These are phyloP conservation scores for Chrosomus eos DNA, from an alignment of 2,797 vertebrate species.

Conservation along the genomic window DNA sequence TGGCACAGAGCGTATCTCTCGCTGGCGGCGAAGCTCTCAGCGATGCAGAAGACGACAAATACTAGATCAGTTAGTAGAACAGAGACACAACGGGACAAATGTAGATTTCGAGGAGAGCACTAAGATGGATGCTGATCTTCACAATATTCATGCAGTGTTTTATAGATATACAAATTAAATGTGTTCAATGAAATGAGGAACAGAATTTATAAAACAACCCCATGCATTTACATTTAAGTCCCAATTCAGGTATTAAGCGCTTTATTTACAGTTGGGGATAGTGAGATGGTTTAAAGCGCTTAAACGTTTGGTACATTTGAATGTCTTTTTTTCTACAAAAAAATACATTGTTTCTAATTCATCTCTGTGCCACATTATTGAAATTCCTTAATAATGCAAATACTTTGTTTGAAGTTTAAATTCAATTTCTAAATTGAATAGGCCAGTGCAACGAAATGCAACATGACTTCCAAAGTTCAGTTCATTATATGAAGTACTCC, in stretches of 20 bases:
- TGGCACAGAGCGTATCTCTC: slow-evolving; percentile 86
- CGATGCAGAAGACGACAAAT: slow-evolving; percentile 95
- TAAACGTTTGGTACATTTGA: background rate
- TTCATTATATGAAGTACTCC: background rate
- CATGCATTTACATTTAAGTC: background rate
- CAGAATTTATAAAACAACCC: slow-evolving; percentile 8
- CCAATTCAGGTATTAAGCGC: slow-evolving; percentile 10
- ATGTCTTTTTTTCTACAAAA: slow-evolving; percentile 6
- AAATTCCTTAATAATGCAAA: background rate
- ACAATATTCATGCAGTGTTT: slow-evolving; percentile 23
- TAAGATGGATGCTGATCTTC: slow-evolving; percentile 2
- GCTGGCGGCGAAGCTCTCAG: slow-evolving; percentile 89
- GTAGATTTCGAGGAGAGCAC: slow-evolving; percentile 17
- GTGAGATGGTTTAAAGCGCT: background rate
- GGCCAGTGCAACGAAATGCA: background rate
- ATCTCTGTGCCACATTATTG: slow-evolving; percentile 15
- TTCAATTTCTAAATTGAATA: background rate
- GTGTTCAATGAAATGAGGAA: slow-evolving; percentile 41
- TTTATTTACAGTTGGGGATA: slow-evolving; percentile 17
- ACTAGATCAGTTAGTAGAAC: slow-evolving; percentile 77
- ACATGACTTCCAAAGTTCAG: slow-evolving; percentile 12
- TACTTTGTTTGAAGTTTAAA: slow-evolving; percentile 11
- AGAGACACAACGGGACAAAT: background rate
- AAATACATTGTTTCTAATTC: background rate
- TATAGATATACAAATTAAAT: slow-evolving; percentile 28